These are phyloP conservation scores for Cotesia typhae DNA, from an alignment of 1,140 invertebrate species.

Conservation along the genomic window DNA sequence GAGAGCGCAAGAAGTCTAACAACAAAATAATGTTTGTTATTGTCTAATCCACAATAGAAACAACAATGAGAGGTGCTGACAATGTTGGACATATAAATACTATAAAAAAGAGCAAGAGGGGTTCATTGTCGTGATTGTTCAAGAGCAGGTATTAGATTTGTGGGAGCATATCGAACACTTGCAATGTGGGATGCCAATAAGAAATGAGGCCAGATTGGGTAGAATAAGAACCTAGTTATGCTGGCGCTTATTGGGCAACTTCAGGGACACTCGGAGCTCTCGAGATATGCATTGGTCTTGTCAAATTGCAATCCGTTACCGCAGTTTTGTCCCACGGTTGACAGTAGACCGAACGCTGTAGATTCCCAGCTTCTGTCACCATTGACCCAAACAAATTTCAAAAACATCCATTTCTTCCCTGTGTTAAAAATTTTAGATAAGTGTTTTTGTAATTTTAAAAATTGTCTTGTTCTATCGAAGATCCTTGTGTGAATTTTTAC, in stretches of 20 bases:
- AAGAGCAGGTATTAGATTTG: constrained; percentile 50
- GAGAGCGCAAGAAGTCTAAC: not conserved
- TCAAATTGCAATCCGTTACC: constrained; percentile 57
- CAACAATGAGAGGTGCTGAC: constrained; percentile 22
- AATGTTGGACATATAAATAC: constrained; percentile 48
- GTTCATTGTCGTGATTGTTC: too few relatives aligned
- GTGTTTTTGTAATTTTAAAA: not conserved
- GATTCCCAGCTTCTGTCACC: not conserved
- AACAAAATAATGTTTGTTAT: not conserved
- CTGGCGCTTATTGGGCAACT: constrained; percentile 20
- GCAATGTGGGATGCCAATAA: constrained; percentile 57
- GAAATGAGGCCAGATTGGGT: constrained; percentile 58
- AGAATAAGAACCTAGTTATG: constrained; percentile 36
- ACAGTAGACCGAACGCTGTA: constrained; percentile 17
- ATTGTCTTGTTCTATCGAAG: not conserved
- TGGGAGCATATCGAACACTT: constrained; percentile 51
- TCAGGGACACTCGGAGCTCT: constrained; percentile 20
- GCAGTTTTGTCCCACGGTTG: constrained; percentile 11
- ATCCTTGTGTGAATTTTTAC: not conserved
- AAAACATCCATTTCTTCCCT: constrained; percentile 15
- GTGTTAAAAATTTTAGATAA: constrained; percentile 9
- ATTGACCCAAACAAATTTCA: constrained; percentile 16
- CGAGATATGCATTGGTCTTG: constrained; percentile 55
- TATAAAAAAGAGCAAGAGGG: constrained; percentile 49
- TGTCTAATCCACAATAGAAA: not conserved